Conservation (phyloP, 2,113 vertebrate genomes). For the Chlorodrepanis virens region DNA sequence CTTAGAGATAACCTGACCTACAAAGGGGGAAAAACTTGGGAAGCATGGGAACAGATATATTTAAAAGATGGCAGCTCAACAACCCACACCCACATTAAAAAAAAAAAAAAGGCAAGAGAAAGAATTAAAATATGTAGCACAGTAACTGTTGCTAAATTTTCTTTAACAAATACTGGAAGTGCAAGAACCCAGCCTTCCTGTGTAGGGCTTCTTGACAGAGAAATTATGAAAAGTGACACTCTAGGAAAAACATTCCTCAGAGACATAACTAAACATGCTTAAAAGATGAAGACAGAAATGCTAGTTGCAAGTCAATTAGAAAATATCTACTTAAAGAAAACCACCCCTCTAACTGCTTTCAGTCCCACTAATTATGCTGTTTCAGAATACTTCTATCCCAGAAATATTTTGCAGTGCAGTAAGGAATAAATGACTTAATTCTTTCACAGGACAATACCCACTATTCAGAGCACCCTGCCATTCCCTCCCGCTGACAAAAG, state of each 20-base stretch:
- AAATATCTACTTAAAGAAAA: neutral
- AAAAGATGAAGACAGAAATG: neutral
- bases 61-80: neutral
- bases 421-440: neutral
- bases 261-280: neutral
- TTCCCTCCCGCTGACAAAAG: neutral
- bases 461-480: neutral
- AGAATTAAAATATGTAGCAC: neutral
- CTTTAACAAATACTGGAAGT: neutral
- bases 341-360: neutral
- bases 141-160: neutral
- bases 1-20: neutral
- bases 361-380: neutral
- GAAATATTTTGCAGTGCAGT: neutral
- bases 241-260: neutral
- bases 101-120: accelerated
- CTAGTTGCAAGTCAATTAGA: neutral
- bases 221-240: neutral
- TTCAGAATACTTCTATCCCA: neutral
- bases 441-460: neutral
- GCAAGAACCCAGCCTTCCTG: neutral
- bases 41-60: neutral
- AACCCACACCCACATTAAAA: accelerated
- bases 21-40: neutral
- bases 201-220: neutral